Evolutionary conservation across 2,888 invertebrate genomes (phyloP).

Genomic region (Gastrophysa polygoni): DNA sequence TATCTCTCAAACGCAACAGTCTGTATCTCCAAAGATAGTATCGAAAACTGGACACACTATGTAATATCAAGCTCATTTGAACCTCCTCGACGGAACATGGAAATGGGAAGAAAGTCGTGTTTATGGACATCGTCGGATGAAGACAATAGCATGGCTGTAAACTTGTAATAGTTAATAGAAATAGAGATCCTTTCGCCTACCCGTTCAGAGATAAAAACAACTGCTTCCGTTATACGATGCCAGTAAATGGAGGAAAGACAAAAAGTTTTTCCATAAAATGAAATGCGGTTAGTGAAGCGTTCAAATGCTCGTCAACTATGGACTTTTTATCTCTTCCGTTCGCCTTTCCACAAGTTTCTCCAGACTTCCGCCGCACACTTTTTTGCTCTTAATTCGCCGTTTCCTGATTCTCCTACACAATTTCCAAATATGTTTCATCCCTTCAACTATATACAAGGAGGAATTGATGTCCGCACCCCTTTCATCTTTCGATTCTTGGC

Average conservation of each 20-base stretch:
- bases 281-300: constrained; percentile 53
- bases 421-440: constrained; percentile 41
- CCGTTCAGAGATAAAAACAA: not conserved
- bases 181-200: not conserved
- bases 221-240: not conserved
- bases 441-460: constrained; percentile 4
- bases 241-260: constrained; percentile 34
- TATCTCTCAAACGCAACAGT: too few relatives aligned
- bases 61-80: too few relatives aligned
- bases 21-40: too few relatives aligned
- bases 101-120: not conserved
- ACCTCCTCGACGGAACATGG: too few relatives aligned
- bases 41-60: too few relatives aligned
- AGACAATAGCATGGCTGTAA: not conserved
- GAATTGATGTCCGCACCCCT: too few relatives aligned
- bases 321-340: constrained; percentile 46
- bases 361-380: constrained; percentile 42
- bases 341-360: constrained; percentile 44
- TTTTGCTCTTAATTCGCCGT: constrained; percentile 46
- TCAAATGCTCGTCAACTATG: constrained; percentile 52
- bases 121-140: not conserved
- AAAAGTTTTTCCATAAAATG: constrained; percentile 50
- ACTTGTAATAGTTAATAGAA: constrained; percentile 1
- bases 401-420: constrained; percentile 43
- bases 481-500: too few relatives aligned